These are phyloP conservation scores for Luffia ferchaultella DNA, from an alignment of 2,888 invertebrate species.

Conservation along the genomic window DNA sequence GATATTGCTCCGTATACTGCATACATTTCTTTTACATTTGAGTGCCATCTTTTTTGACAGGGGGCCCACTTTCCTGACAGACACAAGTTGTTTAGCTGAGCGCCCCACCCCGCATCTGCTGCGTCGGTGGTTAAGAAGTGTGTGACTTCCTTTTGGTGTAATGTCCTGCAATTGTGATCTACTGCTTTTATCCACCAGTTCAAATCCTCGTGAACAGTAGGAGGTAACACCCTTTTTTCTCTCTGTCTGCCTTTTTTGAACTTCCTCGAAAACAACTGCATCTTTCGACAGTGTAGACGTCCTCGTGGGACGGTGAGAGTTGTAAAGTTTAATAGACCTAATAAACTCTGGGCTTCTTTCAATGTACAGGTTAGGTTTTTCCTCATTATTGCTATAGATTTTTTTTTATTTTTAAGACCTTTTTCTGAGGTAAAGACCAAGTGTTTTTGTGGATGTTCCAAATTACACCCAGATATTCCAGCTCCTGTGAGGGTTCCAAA, in stretches of 20 bases:
- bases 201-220: constrained; percentile 9
- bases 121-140: constrained; percentile 14
- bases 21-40: constrained; percentile 18
- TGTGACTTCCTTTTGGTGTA: constrained; percentile 9
- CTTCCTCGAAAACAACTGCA: constrained; percentile 12
- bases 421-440: background rate
- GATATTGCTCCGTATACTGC: constrained; percentile 12
- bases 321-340: constrained; percentile 3
- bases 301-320: constrained; percentile 6
- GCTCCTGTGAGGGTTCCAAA: too few species aligned
- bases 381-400: background rate
- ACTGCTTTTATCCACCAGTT: constrained; percentile 14
- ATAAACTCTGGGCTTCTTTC: background rate
- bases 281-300: constrained; percentile 12
- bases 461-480: background rate
- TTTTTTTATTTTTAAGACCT: too few species aligned
- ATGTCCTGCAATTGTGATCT: constrained; percentile 2
- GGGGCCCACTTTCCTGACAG: constrained; percentile 13
- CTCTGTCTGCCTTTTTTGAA: constrained; percentile 9
- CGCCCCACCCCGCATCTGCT: constrained; percentile 15
- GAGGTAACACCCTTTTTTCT: constrained; percentile 8
- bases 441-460: constrained; percentile 10
- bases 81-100: constrained; percentile 9
- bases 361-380: background rate
- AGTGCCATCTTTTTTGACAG: constrained; percentile 15